Evolutionary conservation across 2,797 vertebrate genomes (phyloP), one percentile per base, ranked within the genome.

Genomic region (Mastacembelus armatus): DNA sequence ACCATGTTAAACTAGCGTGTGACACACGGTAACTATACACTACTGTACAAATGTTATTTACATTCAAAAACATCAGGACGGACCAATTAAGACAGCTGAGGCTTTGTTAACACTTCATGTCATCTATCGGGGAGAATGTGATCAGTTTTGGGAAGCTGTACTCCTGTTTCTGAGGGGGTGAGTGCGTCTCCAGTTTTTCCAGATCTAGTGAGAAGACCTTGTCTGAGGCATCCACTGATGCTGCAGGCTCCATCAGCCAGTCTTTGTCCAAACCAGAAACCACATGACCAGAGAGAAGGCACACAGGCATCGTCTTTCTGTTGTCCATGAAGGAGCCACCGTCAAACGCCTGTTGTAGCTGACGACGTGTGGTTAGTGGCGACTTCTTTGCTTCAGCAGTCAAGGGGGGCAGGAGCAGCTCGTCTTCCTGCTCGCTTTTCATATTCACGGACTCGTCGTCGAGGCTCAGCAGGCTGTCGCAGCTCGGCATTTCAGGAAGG

Each of bases 71-170:
- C 38, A 33, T 7, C 1, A 43, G 6, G 4, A 7, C 9, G 33
- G 32, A n/a, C n/a, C n/a, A n/a, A n/a, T n/a, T n/a, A n/a, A 58
- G 8, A 51, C n/a, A 3, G 6, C 52, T 66, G 7, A 54, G 67
- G 43, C 68, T 49, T 2, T 26, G 7, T 44, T 70, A 78, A 72
- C 57, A 78, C 55, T 91, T 91, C 83, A 88, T 70, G 59, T 93
- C 89, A 73, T 94, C 92, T 16, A 93, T 77, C 0, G 91, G 92
- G 19, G 94, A 93, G 80, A 94, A 92, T 0, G 91, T 86, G 48
- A 94, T 77, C 5, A 94, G 88, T 59, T 80, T 74, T 1, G 93
- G 92, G 48, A 94, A 84, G 66, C 45, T 77, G 54, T 87, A 88
- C 10, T 88, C 86, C 21, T 80, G 85, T 33, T 59, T 81, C 30